A percentile compares a stretch with the other conserved stretches of the same genome.
Conservation (phyloP, 2,888 invertebrate species). For the Chloroclysta siterata region DNA sequence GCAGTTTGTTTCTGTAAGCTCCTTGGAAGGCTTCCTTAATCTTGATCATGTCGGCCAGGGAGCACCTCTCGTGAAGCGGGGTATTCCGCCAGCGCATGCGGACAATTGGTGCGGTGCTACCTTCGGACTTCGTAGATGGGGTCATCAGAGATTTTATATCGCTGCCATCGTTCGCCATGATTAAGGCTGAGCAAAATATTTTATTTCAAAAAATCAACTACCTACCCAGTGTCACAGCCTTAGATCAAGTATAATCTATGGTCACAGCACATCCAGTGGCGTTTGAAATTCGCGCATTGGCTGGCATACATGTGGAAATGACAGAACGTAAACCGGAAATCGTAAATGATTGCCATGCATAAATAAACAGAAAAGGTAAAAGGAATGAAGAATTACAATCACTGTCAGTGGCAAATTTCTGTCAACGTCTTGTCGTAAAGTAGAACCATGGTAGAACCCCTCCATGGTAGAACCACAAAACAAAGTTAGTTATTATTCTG, state of each 20-base stretch:
- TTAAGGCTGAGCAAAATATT: slow-evolving; percentile 29
- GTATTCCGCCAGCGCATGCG: slow-evolving; percentile 60
- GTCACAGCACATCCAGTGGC: too few relatives aligned
- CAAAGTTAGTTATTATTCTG: too few relatives aligned
- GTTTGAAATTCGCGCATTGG: slow-evolving; percentile 22
- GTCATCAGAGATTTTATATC: slow-evolving; percentile 66
- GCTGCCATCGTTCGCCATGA: slow-evolving; percentile 63
- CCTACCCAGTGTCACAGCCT: too few relatives aligned
- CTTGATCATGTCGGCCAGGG: slow-evolving; percentile 72
- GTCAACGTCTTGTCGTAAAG: too few relatives aligned
- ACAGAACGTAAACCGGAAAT: neutral
- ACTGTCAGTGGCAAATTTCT: too few relatives aligned
- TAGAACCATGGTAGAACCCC: too few relatives aligned
- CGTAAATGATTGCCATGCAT: too few relatives aligned
- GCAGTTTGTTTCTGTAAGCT: slow-evolving; percentile 69
- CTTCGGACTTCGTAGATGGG: slow-evolving; percentile 65
- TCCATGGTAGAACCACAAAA: too few relatives aligned
- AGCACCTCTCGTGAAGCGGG: slow-evolving; percentile 72
- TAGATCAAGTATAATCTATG: too few relatives aligned
- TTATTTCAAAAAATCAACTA: slow-evolving; percentile 7
- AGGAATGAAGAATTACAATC: too few relatives aligned
- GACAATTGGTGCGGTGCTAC: slow-evolving; percentile 54
- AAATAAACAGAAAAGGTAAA: too few relatives aligned
- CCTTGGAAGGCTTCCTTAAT: slow-evolving; percentile 76
- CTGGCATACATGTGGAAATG: too few relatives aligned